Percentiles rank a stretch among this genome's conserved stretches.
phyloP scores from a whole-genome alignment of 2,797 vertebrate species.

The Limosa lapponica region DNA sequence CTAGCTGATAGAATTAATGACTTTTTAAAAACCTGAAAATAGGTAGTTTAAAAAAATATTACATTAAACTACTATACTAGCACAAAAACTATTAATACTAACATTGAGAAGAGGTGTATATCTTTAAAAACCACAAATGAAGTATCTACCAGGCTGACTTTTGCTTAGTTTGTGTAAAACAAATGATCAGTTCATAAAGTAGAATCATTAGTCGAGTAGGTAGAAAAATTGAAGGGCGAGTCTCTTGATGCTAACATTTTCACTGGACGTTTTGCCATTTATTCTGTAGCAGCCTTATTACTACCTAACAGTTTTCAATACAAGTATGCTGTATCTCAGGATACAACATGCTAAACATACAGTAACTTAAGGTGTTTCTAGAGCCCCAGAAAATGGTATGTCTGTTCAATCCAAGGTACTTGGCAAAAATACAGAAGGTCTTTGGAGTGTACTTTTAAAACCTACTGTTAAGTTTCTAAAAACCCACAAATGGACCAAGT shows the following conservation, averaged over 20 bases:
- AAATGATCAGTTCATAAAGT: neutral
- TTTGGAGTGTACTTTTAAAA: neutral
- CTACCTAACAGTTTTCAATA: neutral
- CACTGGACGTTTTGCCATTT: neutral
- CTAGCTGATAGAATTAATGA: neutral
- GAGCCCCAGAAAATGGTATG: rapidly evolving
- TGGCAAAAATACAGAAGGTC: neutral
- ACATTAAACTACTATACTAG: neutral
- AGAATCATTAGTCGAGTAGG: neutral
- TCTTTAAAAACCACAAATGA: neutral
- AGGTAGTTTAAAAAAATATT: neutral
- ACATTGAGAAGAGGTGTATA: neutral
- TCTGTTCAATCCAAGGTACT: neutral
- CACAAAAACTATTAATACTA: neutral
- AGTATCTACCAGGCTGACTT: neutral
- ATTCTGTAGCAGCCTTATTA: neutral
- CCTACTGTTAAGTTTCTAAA: neutral
- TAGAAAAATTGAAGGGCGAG: neutral
- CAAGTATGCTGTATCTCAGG: neutral
- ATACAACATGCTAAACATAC: neutral
- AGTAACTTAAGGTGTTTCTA: neutral
- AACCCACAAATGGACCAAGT: neutral
- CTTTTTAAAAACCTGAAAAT: neutral
- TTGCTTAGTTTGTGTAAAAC: neutral
- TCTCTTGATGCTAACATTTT: neutral